Base-by-base conservation (phyloP, 2,113 vertebrate genomes). In the Zosterops borbonicus region DNA sequence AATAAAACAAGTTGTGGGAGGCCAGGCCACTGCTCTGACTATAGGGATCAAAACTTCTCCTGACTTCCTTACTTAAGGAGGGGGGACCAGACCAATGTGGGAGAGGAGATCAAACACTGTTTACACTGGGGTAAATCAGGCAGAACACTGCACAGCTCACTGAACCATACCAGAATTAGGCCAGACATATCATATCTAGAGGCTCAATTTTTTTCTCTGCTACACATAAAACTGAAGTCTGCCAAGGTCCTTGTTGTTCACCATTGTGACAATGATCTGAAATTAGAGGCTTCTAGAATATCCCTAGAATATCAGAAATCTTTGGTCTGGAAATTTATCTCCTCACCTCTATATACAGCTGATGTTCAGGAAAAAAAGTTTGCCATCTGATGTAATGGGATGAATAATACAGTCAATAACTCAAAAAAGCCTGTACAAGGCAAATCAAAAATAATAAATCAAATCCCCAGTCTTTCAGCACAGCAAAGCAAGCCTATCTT, bases 61-160 rank as follows among this genome's bases (percentile, higher is more conserved):
- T 11, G 13, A 60, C 92, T 92, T 90, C 83, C 88, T 49, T 86
- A 84, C 65, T 79, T n/a, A 55, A 60, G 41, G 27, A 83, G 62
- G 9, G 13, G 20, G 27, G 4, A 87, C 7, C 50, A 85, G 37
- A 64, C 52, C 9, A 2, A 1, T 31, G 44, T 11, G 42, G 71
- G 64, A 95, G 33, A 59, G 35, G 52, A 94, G 85, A 88, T 95
- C 90, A 93, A 94, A 95, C 58, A 68, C 44, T 90, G 80, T 94
- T 96, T 96, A 94, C 79, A 81, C 41, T 76, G 83, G 68, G 23
- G 44, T 82, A 95, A 96, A 89, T 92, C 88, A 96, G 83, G 94
- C 90, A 92, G 93, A 95, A 94, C 63, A 37, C 50, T 89, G 77
- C 75, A 77, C 85, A 92, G 85, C 44, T 92, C 77, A 91, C 28